Percentiles rank a stretch among this genome's conserved stretches.
Conservation (phyloP, 2,888 invertebrate genomes). For the Gonocerus acuteangulatus region DNA sequence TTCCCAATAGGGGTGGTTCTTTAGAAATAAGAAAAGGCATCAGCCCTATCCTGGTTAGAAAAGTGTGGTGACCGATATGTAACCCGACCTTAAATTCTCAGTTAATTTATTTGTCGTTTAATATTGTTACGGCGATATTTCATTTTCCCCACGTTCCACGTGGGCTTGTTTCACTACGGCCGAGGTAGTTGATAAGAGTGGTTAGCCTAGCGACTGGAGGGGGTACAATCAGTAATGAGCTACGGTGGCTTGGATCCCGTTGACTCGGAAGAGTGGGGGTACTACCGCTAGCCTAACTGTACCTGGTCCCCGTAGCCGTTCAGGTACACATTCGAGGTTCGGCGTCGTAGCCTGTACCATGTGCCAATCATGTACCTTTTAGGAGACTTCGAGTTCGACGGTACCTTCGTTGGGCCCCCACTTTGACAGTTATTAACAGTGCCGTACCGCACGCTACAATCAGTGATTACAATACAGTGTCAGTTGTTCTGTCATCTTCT, state of each 20-base stretch:
- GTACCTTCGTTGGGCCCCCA: conserved; percentile 37
- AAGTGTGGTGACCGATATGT: too few species aligned
- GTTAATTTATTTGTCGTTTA: too few species aligned
- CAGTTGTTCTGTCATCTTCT: neutral
- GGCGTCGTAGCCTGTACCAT: neutral
- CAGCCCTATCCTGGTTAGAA: too few species aligned
- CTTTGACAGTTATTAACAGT: conserved; percentile 6
- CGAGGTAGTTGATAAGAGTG: too few species aligned
- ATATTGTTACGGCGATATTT: too few species aligned
- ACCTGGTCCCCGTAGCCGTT: neutral
- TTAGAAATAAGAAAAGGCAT: too few species aligned
- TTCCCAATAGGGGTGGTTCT: too few species aligned
- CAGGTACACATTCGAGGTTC: neutral
- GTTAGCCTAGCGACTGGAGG: neutral
- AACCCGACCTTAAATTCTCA: too few species aligned
- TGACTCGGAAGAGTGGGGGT: conserved; percentile 7
- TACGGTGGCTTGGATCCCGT: neutral
- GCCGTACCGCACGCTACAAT: conserved; percentile 12
- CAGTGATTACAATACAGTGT: conserved; percentile 2
- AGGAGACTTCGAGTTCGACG: conserved; percentile 37
- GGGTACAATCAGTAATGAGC: neutral
- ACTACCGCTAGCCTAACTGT: conserved; percentile 33
- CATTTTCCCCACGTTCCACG: too few species aligned
- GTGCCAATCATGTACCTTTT: conserved; percentile 26
- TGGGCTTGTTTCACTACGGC: too few species aligned